Percentiles rank a stretch among this genome's conserved stretches.
phyloP scores from a whole-genome alignment of 2,888 invertebrate genomes.

The Stenodera caucasica region DNA sequence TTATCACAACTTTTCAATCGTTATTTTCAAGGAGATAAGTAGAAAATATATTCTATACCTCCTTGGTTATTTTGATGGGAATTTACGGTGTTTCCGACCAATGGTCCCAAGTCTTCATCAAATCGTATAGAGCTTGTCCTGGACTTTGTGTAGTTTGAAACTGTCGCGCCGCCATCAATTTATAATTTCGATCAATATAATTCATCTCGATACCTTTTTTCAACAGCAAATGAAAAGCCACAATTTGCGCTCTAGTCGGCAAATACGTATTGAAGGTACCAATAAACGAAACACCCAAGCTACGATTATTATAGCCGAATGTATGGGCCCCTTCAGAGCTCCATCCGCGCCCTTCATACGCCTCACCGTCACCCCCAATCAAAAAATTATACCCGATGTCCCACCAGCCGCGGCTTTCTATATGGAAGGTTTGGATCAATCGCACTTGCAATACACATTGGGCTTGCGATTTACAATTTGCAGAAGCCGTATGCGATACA shows the following conservation, averaged over 20 bases:
- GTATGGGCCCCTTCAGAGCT: constrained; percentile 72
- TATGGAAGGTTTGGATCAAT: constrained; percentile 68
- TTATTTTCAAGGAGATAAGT: no score
- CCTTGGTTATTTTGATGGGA: no score
- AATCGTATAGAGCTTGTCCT: constrained; percentile 65
- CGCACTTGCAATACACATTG: constrained; percentile 64
- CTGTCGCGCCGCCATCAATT: constrained; percentile 69
- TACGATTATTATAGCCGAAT: constrained; percentile 65
- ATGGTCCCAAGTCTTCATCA: constrained; percentile 71
- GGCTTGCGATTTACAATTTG: constrained; percentile 61
- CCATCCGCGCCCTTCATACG: constrained; percentile 77
- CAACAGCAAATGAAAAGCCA: constrained; percentile 65
- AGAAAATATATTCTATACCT: no score
- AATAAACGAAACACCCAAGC: constrained; percentile 72
- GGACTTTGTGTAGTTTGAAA: constrained; percentile 69
- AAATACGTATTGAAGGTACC: constrained; percentile 66
- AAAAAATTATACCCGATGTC: constrained; percentile 80
- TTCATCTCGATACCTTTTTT: constrained; percentile 63
- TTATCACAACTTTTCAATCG: constrained; percentile 6
- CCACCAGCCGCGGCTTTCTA: constrained; percentile 64
- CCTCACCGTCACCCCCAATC: constrained; percentile 78
- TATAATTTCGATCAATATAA: constrained; percentile 66
- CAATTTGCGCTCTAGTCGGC: constrained; percentile 61
- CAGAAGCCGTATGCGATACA: constrained; percentile 68
- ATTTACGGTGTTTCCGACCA: constrained; percentile 45